Percentiles rank a stretch among this genome's conserved stretches.
Conservation (phyloP, 2,113 vertebrate genomes). For the Ibidorhyncha struthersii region DNA sequence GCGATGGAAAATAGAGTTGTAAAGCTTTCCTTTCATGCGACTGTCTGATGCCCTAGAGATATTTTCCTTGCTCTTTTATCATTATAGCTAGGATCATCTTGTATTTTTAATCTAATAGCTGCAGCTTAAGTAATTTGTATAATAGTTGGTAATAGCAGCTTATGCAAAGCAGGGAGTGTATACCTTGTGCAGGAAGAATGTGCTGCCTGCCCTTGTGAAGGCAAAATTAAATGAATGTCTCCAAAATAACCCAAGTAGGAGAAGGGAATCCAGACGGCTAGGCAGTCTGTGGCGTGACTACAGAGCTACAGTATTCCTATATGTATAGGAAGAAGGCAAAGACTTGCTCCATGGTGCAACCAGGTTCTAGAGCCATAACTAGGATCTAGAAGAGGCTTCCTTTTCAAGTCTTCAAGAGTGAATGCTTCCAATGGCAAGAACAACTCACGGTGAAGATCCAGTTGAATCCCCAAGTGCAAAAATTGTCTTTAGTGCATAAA, state of each 20-base stretch:
- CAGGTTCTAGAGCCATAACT: not conserved
- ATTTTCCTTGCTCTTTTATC: not conserved
- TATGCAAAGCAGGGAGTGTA: not conserved
- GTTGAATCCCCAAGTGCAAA: not conserved
- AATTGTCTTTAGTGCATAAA: not conserved
- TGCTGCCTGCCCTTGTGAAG: not conserved
- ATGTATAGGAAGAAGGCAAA: fast-evolving
- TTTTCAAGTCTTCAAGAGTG: not conserved
- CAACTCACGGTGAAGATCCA: not conserved
- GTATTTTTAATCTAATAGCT: not conserved
- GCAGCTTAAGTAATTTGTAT: conserved; percentile 1
- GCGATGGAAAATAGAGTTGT: not conserved
- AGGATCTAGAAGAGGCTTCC: not conserved
- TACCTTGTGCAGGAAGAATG: not conserved
- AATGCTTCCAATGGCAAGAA: not conserved
- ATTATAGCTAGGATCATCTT: not conserved
- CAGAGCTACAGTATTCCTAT: fast-evolving
- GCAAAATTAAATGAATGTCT: not conserved
- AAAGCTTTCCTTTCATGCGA: not conserved
- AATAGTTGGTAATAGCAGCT: not conserved
- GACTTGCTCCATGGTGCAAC: not conserved
- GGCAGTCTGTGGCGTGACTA: fast-evolving
- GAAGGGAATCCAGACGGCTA: not conserved
- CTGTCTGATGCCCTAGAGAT: not conserved
- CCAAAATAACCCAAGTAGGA: not conserved